Percentiles rank a stretch among this genome's conserved stretches.
phyloP scores from a whole-genome alignment of 2,113 vertebrate genomes.

The Gallinago media region DNA sequence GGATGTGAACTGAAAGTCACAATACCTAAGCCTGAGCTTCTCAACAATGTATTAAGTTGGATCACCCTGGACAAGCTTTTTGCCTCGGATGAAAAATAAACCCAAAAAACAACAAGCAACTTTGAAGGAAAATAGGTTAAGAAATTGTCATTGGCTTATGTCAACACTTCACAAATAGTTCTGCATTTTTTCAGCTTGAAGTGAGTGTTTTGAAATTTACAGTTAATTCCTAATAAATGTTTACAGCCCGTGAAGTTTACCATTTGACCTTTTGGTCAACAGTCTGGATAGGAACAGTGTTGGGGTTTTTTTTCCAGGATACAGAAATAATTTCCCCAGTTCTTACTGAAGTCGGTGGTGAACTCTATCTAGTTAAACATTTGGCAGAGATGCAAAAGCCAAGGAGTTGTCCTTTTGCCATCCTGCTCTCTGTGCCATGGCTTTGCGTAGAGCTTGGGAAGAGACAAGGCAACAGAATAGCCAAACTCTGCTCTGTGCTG shows the following conservation, averaged over 20 bases:
- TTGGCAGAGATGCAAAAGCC: neutral
- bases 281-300: neutral
- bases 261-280: neutral
- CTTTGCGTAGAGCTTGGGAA: neutral
- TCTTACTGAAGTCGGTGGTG: neutral
- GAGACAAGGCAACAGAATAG: neutral
- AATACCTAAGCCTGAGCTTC: neutral
- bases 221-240: neutral
- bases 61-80: neutral
- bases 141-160: neutral
- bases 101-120: neutral
- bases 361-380: neutral
- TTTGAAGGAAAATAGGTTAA: neutral
- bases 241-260: neutral
- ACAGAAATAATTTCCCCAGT: neutral
- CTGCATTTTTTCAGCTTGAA: neutral
- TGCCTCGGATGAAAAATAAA: neutral
- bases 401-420: neutral
- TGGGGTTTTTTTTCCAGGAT: neutral
- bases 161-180: neutral
- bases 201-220: neutral
- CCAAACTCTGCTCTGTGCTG: neutral
- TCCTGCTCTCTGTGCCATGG: neutral
- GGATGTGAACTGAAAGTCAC: neutral
- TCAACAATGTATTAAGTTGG: accelerated